phyloP scores from a whole-genome alignment of 2,797 vertebrate genomes.

The Coreius guichenoti region DNA sequence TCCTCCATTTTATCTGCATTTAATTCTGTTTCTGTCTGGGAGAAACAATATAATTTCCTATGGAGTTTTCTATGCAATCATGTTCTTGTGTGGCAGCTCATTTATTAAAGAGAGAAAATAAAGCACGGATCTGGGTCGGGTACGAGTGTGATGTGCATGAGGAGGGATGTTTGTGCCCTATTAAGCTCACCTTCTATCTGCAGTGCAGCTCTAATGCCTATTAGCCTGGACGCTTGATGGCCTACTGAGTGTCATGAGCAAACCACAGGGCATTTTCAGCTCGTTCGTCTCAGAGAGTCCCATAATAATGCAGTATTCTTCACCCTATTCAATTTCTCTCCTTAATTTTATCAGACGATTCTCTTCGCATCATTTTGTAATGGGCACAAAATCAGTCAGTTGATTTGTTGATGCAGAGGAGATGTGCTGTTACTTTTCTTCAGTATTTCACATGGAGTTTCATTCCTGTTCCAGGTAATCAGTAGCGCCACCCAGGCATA shows the following conservation, averaged over 20 bases:
- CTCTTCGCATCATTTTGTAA: neutral
- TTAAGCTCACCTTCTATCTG: constrained; percentile 43
- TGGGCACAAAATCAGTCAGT: neutral
- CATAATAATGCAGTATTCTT: constrained; percentile 27
- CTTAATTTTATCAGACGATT: constrained; percentile 5
- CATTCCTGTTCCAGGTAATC: constrained; percentile 6
- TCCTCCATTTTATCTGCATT: constrained; percentile 16
- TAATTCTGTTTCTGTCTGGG: constrained; percentile 2
- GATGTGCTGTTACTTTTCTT: neutral
- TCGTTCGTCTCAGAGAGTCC: neutral
- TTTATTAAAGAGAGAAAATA: constrained; percentile 48
- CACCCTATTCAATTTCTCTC: constrained; percentile 24
- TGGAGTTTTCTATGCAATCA: constrained; percentile 45
- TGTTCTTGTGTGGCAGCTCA: constrained; percentile 36
- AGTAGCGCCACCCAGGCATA: neutral
- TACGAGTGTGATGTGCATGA: constrained; percentile 38
- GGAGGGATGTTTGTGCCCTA: constrained; percentile 39
- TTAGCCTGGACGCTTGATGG: constrained; percentile 24
- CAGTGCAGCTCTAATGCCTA: constrained; percentile 24
- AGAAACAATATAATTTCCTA: constrained; percentile 21
- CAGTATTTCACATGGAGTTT: neutral
- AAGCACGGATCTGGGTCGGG: constrained; percentile 11
- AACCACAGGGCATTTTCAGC: constrained; percentile 35
- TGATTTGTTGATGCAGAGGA: neutral
- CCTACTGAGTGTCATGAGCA: constrained; percentile 39